These are phyloP conservation scores for Oscheius sp. DNA, from an alignment of 2,888 invertebrate genomes.

Conservation along the genomic window DNA sequence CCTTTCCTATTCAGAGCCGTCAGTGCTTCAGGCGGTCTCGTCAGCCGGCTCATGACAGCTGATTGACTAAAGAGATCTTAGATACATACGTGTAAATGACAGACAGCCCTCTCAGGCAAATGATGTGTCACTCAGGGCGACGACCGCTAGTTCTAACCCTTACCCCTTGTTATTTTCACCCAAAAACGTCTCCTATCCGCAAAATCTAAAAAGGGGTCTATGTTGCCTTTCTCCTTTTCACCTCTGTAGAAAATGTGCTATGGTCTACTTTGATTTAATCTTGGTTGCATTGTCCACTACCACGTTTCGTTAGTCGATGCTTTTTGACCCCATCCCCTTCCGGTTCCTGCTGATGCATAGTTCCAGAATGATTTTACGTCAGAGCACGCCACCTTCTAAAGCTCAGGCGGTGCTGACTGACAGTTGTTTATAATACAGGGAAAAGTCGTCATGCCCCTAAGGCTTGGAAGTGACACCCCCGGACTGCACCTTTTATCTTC, in stretches of 20 bases:
- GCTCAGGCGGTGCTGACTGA: constrained; percentile 23
- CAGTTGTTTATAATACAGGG: constrained; percentile 33
- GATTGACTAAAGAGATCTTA: constrained; percentile 41
- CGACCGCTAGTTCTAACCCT: constrained; percentile 17
- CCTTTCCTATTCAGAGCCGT: constrained; percentile 36
- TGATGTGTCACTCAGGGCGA: constrained; percentile 41
- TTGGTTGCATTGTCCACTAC: background rate
- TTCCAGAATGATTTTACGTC: constrained; percentile 16
- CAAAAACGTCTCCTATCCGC: background rate
- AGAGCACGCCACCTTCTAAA: constrained; percentile 11
- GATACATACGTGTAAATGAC: constrained; percentile 42
- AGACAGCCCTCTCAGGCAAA: constrained; percentile 40
- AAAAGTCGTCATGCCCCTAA: constrained; percentile 30
- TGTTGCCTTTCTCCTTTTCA: background rate
- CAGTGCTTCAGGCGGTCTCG: constrained; percentile 38
- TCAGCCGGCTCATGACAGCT: constrained; percentile 39
- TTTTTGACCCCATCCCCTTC: background rate
- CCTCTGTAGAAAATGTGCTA: background rate
- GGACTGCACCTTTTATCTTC: constrained; percentile 35
- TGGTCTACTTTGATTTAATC: constrained; percentile 25
- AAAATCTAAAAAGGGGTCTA: background rate
- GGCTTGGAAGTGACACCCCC: constrained; percentile 35
- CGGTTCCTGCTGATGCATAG: background rate
- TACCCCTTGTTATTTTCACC: constrained; percentile 12
- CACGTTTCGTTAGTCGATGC: background rate